A percentile compares a stretch with the other conserved stretches of the same genome.
phyloP scores from a whole-genome alignment of 2,797 vertebrate species.

The Cossypha caffra region DNA sequence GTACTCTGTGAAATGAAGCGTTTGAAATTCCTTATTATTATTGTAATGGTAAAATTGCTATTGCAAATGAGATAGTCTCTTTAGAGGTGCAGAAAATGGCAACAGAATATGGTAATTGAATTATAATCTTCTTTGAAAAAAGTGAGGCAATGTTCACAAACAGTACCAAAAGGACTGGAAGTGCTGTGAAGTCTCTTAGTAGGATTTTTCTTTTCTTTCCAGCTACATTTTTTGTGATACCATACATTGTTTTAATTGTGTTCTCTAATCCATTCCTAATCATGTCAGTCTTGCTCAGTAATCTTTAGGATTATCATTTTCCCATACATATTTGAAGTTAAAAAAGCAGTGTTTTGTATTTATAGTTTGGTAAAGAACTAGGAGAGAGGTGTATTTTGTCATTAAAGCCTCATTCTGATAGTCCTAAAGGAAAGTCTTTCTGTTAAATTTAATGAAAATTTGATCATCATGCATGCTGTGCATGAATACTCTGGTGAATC shows the following conservation, averaged over 20 bases:
- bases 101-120: slow-evolving; percentile 11
- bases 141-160: neutral
- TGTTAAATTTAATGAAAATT: neutral
- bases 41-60: neutral
- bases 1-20: neutral
- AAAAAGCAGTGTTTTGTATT: neutral
- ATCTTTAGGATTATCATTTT: neutral
- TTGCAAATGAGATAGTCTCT: neutral
- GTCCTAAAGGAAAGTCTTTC: neutral
- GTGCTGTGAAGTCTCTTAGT: neutral
- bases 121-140: neutral
- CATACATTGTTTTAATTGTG: neutral
- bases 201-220: neutral
- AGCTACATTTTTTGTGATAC: neutral
- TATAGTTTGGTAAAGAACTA: neutral
- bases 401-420: neutral
- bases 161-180: neutral
- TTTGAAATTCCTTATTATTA: slow-evolving; percentile 7
- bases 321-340: accelerated
- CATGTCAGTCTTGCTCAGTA: neutral
- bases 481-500: neutral
- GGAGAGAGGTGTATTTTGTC: neutral
- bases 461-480: neutral
- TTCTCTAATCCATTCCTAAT: neutral
- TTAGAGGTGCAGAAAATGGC: neutral